Evolutionary conservation across 92 coral and sea anemone species (phyloP), one percentile per base, ranked within the genome.

Genomic region (Hydrozoanthus gracilis): DNA sequence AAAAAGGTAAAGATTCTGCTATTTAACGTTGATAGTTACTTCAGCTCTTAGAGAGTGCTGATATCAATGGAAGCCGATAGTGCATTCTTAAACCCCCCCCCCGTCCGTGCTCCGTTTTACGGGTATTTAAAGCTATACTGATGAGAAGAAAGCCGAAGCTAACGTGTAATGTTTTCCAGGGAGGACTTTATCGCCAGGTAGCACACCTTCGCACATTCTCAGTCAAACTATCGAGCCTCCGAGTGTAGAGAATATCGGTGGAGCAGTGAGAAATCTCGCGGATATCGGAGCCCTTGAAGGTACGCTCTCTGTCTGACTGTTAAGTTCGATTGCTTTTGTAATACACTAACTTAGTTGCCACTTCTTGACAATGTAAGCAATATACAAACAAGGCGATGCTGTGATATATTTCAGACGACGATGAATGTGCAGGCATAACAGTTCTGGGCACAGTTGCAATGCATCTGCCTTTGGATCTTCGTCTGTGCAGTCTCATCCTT

Each of bases 401-500:
- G 17, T 66, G 6, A 16, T 50, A 6, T 56, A 5, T 79, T 80
- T 56, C 74, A 87, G 90, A 54, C 11, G 55, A 79, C 52, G 69
- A 70, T 50, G 90, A 87, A 71, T 14, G 48, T 56, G 88, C 90
- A 15, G 73, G 54, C 35, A 51, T 87, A 6, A 82, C 90, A 51
- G 50, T 87, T 6, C 61, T 87, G 27, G 90, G 90, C 13, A 54
- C 20, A 4, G 88, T 73, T 17, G 88, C 82, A n/a, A 79, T 82
- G 71, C 74, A 17, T 79, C 73, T 87, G 5, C 90, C 90, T 27
- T 48, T 82, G 77, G 72, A 87, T 73, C 88, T 87, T 14, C 90
- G 74, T 5, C 88, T 55, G 4, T 87, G 90, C 45, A 68, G 88
- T 16, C 82, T 85, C 49, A 69, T 85, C 39, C 14, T 85, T 44